Evolutionary conservation across 2,113 vertebrate genomes (phyloP).

Genomic region (Sphyrna mokarran): DNA sequence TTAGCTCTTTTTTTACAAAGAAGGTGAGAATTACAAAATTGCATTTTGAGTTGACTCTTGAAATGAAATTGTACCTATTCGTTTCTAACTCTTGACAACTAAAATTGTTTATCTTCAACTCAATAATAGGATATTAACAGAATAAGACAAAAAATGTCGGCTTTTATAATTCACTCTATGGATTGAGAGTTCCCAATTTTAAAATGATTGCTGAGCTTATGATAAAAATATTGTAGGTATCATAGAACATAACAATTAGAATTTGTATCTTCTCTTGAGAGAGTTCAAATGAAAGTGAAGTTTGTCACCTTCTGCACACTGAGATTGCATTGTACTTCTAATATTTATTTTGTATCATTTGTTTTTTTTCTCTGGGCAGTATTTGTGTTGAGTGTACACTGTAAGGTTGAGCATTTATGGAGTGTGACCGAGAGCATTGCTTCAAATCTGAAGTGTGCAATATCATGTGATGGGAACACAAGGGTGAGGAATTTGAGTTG

Average conservation of each 20-base stretch:
- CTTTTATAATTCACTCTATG: background rate
- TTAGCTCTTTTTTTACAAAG: background rate
- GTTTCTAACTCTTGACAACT: background rate
- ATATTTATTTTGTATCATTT: conserved; percentile 12
- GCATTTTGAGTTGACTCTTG: background rate
- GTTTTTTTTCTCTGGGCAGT: background rate
- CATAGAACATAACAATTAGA: background rate
- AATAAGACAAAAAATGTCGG: background rate
- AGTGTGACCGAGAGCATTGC: background rate
- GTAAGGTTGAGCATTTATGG: background rate
- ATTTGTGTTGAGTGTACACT: background rate
- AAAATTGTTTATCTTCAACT: background rate
- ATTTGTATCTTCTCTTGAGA: background rate
- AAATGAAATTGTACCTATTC: background rate
- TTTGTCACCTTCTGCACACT: background rate
- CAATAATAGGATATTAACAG: background rate
- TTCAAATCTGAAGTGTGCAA: background rate
- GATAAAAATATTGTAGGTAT: background rate
- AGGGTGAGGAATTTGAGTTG: background rate
- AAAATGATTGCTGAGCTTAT: background rate
- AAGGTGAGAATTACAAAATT: background rate
- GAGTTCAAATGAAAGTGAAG: background rate
- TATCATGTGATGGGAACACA: background rate
- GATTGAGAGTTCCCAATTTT: background rate
- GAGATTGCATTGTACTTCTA: background rate